Evolutionary conservation across 2,113 vertebrate species (phyloP).

Genomic region (Recurvirostra avosetta): DNA sequence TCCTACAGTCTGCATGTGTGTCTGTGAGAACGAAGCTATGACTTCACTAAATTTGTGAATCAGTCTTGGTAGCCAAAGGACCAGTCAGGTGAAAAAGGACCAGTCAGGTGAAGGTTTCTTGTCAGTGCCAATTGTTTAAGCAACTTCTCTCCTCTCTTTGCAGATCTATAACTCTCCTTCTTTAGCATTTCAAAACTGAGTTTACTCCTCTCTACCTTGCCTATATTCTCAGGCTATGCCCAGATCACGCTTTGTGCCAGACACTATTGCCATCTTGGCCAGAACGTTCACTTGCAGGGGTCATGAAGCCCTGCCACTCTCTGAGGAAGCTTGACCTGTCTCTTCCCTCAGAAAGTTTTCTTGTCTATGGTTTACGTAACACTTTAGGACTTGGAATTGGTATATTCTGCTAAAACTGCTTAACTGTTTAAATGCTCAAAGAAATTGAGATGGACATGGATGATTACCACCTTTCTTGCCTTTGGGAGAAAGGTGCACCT

Average conservation of each 20-base stretch:
- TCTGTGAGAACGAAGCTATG: neutral
- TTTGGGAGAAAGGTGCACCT: neutral
- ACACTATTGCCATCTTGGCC: neutral
- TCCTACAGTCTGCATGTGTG: neutral
- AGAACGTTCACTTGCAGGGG: neutral
- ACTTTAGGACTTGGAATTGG: neutral
- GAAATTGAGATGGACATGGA: neutral
- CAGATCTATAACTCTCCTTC: neutral
- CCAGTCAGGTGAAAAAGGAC: neutral
- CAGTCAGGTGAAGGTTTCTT: neutral
- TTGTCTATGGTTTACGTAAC: neutral
- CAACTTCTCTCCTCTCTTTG: neutral
- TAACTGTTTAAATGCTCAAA: neutral
- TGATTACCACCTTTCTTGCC: neutral
- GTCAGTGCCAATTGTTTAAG: neutral
- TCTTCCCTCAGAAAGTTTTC: neutral
- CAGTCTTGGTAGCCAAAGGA: neutral
- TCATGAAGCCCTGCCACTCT: neutral
- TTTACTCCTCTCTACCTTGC: neutral
- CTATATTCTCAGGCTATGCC: neutral
- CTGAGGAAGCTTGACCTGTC: neutral
- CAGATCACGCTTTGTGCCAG: neutral
- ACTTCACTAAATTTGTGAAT: neutral
- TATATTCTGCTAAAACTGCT: neutral
- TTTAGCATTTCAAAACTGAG: neutral